Base-by-base conservation (phyloP, 2,113 vertebrate species). In the Argyrosomus japonicus region DNA sequence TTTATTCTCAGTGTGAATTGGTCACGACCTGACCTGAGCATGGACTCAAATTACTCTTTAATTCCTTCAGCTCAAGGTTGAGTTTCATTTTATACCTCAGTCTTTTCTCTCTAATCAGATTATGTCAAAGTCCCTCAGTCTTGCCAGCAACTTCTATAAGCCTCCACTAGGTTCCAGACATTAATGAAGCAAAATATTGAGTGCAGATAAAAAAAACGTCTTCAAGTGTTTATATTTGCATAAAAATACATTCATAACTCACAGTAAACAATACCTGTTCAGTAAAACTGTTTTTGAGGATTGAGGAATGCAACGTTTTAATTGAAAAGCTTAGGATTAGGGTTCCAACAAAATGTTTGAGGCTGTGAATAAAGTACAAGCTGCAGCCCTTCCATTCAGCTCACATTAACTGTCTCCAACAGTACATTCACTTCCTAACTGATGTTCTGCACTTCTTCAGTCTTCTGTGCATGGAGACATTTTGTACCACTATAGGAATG, bases 381-480 rank as follows among this genome's bases (percentile, higher is more conserved):
- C 72, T 23, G 19, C 21, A 50, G 51, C 12, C 3, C 43, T 45
- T 67, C 32, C 36, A 40, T 83, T 76, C 56, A 85, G 50, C 54
- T 50, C 45, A 58, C 23, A 45, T 60, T 50, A 45, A 54, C 69
- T n/a, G 10, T 15, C 25, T 79, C 43, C 53, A 36, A 51, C 48
- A 18, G 7, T 19, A 36, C 36, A 63, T 43, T 57, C n/a, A 45
- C 36, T 40, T n/a, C 14, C 29, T 5, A 36, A 36, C 60, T 14
- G 43, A 64, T 23, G 11, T 8, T 8, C 62, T 64, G 45, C 36
- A 45, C 29, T n/a, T n/a, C 25, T 60, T 60, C 4, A 18, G 58
- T 18, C 27, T 32, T 61, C 58, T 32, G n/a, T 57, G 56, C 56
- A 25, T 25, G 54, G n/a, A 56, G n/a, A 6, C 6, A 53, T 21